These are phyloP conservation scores for Paradoxurus hermaphroditus DNA, from an alignment of 2,113 vertebrate genomes.

Conservation along the genomic window DNA sequence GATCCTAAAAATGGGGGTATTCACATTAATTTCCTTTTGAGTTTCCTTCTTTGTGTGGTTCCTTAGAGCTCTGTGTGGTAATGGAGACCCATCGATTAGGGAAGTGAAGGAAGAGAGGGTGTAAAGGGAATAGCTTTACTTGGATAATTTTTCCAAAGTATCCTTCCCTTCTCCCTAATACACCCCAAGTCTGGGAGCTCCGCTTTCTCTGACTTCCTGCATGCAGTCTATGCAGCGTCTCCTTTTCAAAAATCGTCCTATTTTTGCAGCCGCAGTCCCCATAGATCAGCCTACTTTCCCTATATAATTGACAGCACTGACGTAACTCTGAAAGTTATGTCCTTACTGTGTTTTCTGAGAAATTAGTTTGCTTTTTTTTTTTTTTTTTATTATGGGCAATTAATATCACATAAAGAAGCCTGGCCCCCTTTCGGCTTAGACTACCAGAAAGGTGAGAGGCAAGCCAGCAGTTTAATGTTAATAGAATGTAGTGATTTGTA, in stretches of 20 bases:
- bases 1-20: not conserved
- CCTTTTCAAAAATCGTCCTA: not conserved
- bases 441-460: not conserved
- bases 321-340: not conserved
- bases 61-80: not conserved
- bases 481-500: not conserved
- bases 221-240: not conserved
- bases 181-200: not conserved
- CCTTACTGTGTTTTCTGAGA: not conserved
- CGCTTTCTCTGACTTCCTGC: not conserved
- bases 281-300: not conserved
- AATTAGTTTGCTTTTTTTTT: not conserved
- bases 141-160: not conserved
- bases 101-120: not conserved
- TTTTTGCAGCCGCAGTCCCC: not conserved
- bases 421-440: not conserved
- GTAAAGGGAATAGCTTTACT: not conserved
- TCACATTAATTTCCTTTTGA: not conserved
- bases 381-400: not conserved
- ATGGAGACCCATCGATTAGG: not conserved
- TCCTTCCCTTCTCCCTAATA: not conserved
- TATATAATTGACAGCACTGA: not conserved
- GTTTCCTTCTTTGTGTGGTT: not conserved
- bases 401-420: not conserved
- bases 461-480: not conserved